Percentiles rank a stretch among this genome's conserved stretches.
These are phyloP conservation scores for Paralvinella palmiformis DNA, from an alignment of 1,140 invertebrate genomes.

Conservation along the genomic window DNA sequence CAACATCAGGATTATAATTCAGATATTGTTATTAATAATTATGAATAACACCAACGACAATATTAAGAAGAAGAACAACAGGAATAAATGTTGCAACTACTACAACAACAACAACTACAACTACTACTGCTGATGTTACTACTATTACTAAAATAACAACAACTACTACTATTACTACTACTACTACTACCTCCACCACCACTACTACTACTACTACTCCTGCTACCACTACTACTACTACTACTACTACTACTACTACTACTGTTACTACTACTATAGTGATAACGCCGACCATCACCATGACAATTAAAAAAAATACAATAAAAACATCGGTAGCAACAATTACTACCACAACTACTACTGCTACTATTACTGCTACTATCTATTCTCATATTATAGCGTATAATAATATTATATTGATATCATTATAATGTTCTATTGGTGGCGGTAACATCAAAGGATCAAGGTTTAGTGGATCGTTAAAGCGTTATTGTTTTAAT, in stretches of 20 bases:
- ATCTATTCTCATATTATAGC: not conserved
- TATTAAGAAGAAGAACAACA: too few relatives aligned
- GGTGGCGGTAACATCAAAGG: too few relatives aligned
- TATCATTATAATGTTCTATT: too few relatives aligned
- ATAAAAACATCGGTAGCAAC: not conserved
- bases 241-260: slow-evolving; percentile 14
- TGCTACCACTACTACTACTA: slow-evolving; percentile 6
- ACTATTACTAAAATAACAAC: slow-evolving; percentile 6
- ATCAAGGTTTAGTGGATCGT: too few relatives aligned
- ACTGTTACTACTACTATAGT: slow-evolving; percentile 7
- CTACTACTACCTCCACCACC: slow-evolving; percentile 8
- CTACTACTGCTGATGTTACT: slow-evolving; percentile 10
- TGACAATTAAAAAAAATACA: not conserved
- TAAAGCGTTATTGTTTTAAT: too few relatives aligned
- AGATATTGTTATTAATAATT: too few relatives aligned
- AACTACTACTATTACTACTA: not conserved
- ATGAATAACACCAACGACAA: too few relatives aligned
- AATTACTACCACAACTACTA: slow-evolving; percentile 7
- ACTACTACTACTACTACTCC: slow-evolving; percentile 10
- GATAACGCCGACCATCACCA: slow-evolving; percentile 1
- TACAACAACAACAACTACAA: slow-evolving; percentile 12
- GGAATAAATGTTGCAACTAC: too few relatives aligned
- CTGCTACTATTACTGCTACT: slow-evolving; percentile 1
- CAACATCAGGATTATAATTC: too few relatives aligned
- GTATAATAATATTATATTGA: not conserved